Conservation (phyloP, 2,888 invertebrate genomes). For the Habrosyne pyritoides region DNA sequence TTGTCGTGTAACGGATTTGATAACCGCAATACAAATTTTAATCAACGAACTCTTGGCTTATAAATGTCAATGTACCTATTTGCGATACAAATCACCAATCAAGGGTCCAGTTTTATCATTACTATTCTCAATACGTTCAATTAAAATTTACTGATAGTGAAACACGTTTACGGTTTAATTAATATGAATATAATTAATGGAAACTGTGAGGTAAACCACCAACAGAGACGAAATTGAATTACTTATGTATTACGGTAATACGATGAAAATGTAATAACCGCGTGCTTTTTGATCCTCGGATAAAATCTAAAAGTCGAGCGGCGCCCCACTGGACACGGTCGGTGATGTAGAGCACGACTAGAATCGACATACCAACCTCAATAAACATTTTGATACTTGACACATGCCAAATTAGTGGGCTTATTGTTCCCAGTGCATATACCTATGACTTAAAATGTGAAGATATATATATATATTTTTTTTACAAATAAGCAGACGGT, state of each 20-base stretch:
- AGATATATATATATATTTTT: too few species aligned
- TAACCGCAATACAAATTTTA: background rate
- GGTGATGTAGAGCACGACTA: slow-evolving; percentile 21
- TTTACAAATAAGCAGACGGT: too few species aligned
- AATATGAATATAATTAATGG: slow-evolving; percentile 59
- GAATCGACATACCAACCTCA: slow-evolving; percentile 11
- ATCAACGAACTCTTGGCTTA: background rate
- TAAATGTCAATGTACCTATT: slow-evolving; percentile 20
- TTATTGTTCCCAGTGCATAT: too few species aligned
- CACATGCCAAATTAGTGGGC: too few species aligned
- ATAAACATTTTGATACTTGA: background rate
- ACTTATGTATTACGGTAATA: slow-evolving; percentile 57
- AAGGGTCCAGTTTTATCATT: slow-evolving; percentile 43
- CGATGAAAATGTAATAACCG: slow-evolving; percentile 61
- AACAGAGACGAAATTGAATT: slow-evolving; percentile 61
- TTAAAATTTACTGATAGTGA: slow-evolving; percentile 33
- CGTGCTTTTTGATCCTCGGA: slow-evolving; percentile 63
- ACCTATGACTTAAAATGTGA: too few species aligned
- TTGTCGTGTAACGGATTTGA: background rate
- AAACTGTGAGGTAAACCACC: slow-evolving; percentile 46
- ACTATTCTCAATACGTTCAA: slow-evolving; percentile 47
- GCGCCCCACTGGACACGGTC: slow-evolving; percentile 49
- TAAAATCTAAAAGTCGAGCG: slow-evolving; percentile 56
- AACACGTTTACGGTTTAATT: slow-evolving; percentile 56
- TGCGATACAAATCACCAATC: slow-evolving; percentile 32